phyloP scores from a whole-genome alignment of 2,888 invertebrate species.

The Amiota minor region DNA sequence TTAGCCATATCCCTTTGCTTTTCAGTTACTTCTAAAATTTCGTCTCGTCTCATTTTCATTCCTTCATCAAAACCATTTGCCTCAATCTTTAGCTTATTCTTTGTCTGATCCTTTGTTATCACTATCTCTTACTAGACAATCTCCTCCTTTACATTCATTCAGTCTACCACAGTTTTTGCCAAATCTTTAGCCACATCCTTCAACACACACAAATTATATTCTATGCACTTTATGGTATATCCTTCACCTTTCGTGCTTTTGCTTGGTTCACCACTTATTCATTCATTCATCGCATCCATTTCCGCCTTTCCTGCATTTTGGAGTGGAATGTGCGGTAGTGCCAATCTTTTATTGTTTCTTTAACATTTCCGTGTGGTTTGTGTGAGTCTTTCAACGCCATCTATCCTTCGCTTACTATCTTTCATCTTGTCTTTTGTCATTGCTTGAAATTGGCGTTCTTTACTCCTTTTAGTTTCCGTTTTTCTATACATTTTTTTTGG shows the following conservation, averaged over 20 bases:
- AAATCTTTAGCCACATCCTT: background rate
- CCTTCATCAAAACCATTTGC: too few relatives aligned
- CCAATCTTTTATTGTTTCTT: constrained; percentile 10
- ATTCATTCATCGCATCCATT: background rate
- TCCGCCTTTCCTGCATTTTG: background rate
- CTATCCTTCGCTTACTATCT: background rate
- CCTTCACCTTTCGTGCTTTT: background rate
- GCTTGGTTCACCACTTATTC: background rate
- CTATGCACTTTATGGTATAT: background rate
- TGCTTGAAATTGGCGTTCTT: constrained; percentile 21
- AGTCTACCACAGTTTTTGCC: background rate
- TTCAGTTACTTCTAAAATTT: too few relatives aligned
- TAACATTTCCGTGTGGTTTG: constrained; percentile 7
- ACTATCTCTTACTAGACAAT: too few relatives aligned
- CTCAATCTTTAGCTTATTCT: too few relatives aligned
- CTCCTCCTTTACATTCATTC: background rate
- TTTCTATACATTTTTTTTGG: background rate
- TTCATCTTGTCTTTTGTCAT: background rate
- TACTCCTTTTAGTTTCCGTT: constrained; percentile 3
- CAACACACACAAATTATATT: background rate
- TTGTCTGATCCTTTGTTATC: too few relatives aligned
- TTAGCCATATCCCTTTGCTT: too few relatives aligned
- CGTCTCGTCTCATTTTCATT: too few relatives aligned
- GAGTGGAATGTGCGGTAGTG: background rate
- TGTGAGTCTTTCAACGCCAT: background rate